These are phyloP conservation scores for Drosophila elegans DNA, from an alignment of 1,140 invertebrate genomes.

Conservation along the genomic window DNA sequence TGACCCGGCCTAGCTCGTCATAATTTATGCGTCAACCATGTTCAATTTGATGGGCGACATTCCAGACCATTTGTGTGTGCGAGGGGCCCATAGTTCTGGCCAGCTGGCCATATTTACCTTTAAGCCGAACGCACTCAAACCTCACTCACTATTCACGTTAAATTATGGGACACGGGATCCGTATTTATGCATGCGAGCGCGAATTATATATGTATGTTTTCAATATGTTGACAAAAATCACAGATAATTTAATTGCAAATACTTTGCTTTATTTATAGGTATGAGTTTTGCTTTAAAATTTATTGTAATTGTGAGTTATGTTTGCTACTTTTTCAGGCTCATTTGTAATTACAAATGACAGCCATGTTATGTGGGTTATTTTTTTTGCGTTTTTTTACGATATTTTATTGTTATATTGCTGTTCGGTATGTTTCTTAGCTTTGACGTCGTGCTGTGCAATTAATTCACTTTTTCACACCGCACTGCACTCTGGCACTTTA, in stretches of 20 bases:
- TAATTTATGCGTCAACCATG: slow-evolving; percentile 75
- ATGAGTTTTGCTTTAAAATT: slow-evolving; percentile 45
- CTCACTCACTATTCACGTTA: slow-evolving; percentile 29
- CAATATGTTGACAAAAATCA: slow-evolving; percentile 79
- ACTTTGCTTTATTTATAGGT: slow-evolving; percentile 46
- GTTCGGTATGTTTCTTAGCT: slow-evolving; percentile 37
- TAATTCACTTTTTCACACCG: slow-evolving; percentile 73
- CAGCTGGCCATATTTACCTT: slow-evolving; percentile 69
- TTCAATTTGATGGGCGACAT: slow-evolving; percentile 71
- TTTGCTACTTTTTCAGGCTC: slow-evolving; percentile 32
- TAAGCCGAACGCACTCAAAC: slow-evolving; percentile 36
- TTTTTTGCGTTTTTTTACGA: slow-evolving; percentile 5
- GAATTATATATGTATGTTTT: slow-evolving; percentile 42
- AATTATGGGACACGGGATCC: slow-evolving; percentile 33
- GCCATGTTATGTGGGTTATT: slow-evolving; percentile 34
- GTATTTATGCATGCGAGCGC: slow-evolving; percentile 10
- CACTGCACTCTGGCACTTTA: slow-evolving; percentile 54
- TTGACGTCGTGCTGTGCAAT: slow-evolving; percentile 62
- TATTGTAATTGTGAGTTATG: slow-evolving; percentile 46
- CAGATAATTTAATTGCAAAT: slow-evolving; percentile 79
- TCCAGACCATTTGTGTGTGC: slow-evolving; percentile 69
- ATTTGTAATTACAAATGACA: slow-evolving; percentile 79
- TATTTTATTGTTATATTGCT: slow-evolving; percentile 11
- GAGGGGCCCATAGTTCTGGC: slow-evolving; percentile 21
- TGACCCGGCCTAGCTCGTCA: slow-evolving; percentile 38